A percentile compares a stretch with the other conserved stretches of the same genome.
phyloP scores from a whole-genome alignment of 2,797 vertebrate species.

The Scolopax bukidnonensis region DNA sequence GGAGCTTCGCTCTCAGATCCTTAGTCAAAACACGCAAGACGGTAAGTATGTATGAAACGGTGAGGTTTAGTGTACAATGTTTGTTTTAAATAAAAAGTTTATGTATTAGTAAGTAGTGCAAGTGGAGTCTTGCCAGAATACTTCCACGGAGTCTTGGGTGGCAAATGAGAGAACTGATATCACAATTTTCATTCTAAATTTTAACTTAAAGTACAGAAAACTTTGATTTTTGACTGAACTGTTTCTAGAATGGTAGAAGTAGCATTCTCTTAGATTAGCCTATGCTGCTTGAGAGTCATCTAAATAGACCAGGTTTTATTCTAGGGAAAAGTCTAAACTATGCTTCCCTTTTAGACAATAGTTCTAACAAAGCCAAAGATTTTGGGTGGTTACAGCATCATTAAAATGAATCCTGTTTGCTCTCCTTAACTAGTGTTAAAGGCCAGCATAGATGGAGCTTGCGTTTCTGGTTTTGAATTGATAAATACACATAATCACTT shows the following conservation, averaged over 20 bases:
- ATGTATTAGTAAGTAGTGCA: background rate
- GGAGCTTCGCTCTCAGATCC: slow-evolving; percentile 84
- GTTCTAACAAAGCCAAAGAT: background rate
- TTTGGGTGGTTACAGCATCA: background rate
- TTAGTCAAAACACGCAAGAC: slow-evolving; percentile 88
- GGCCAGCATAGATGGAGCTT: background rate
- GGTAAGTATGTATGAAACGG: slow-evolving; percentile 78
- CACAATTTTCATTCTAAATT: background rate
- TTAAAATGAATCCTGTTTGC: background rate
- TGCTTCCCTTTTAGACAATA: background rate
- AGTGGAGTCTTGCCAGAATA: background rate
- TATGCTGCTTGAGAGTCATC: background rate
- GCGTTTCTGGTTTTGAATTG: background rate
- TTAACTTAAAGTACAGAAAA: background rate
- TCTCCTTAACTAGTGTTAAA: background rate
- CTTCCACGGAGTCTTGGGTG: background rate
- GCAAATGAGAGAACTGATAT: background rate
- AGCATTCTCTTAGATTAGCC: background rate
- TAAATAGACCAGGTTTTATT: background rate
- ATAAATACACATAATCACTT: background rate
- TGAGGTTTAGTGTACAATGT: background rate
- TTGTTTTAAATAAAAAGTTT: background rate
- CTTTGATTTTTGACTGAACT: background rate
- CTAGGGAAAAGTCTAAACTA: background rate
- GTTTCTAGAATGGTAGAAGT: background rate